phyloP scores from a whole-genome alignment of 2,888 invertebrate genomes.

The Parnassius apollo region DNA sequence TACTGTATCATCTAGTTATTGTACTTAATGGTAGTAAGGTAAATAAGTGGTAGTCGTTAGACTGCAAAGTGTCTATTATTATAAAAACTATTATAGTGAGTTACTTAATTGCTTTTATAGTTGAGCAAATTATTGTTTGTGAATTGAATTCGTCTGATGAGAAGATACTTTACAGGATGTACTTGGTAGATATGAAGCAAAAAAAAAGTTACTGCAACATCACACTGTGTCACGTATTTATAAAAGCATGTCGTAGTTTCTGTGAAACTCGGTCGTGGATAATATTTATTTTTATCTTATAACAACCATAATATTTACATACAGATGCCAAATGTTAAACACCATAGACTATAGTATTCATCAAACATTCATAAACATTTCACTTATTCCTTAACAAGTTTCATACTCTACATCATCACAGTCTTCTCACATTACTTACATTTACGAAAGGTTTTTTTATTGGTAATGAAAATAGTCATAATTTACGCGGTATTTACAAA shows the following conservation, averaged over 20 bases:
- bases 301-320: conserved; percentile 25
- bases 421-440: conserved; percentile 74
- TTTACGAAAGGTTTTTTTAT: conserved; percentile 43
- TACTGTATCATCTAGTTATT: conserved; percentile 65
- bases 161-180: background rate
- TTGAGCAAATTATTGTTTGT: conserved; percentile 63
- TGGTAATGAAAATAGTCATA: conserved; percentile 24
- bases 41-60: conserved; percentile 42
- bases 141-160: conserved; percentile 5
- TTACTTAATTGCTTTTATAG: conserved; percentile 53
- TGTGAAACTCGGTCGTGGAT: conserved; percentile 4
- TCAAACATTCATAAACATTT: conserved; percentile 47
- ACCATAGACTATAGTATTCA: conserved; percentile 21
- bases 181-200: background rate
- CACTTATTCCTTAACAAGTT: conserved; percentile 54
- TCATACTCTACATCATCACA: conserved; percentile 72
- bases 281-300: conserved; percentile 2
- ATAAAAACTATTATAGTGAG: conserved; percentile 10
- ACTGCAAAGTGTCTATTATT: conserved; percentile 14
- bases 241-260: conserved; percentile 2
- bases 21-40: conserved; percentile 71
- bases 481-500: conserved; percentile 22
- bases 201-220: background rate
- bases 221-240: conserved; percentile 3
- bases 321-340: conserved; percentile 22